Conservation (phyloP, 2,113 vertebrate genomes). For the Irena cyanogastra region DNA sequence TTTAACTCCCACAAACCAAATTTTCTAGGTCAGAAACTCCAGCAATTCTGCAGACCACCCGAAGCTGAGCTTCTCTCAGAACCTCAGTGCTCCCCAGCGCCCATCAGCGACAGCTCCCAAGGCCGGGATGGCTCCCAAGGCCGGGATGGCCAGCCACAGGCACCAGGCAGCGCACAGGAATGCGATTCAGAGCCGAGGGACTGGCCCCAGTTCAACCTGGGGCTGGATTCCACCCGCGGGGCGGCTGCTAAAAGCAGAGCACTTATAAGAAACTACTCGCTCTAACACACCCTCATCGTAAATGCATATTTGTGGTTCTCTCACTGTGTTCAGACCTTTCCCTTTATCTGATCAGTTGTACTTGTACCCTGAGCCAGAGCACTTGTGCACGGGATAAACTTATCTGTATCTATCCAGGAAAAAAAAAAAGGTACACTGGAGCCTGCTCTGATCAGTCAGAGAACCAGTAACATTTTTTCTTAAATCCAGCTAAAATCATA, state of each 20-base stretch:
- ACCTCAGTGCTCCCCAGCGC: accelerated
- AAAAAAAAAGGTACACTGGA: neutral
- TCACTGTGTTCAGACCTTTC: neutral
- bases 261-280: neutral
- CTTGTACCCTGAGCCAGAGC: neutral
- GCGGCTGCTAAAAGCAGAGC: neutral
- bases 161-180: neutral
- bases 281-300: slow-evolving; percentile 32
- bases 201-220: neutral
- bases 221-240: neutral
- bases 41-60: accelerated
- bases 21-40: accelerated
- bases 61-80: accelerated
- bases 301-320: slow-evolving; percentile 47
- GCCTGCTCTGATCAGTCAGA: neutral
- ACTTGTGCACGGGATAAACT: neutral
- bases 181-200: neutral
- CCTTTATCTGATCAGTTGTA: slow-evolving; percentile 38
- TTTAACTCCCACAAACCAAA: neutral
- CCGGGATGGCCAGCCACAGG: accelerated
- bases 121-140: neutral
- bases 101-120: neutral
- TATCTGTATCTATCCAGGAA: neutral
- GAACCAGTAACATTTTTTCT: neutral
- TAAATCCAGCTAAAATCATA: neutral